Conservation (phyloP, 2,888 invertebrate genomes). For the Tanytarsus gracilentus region DNA sequence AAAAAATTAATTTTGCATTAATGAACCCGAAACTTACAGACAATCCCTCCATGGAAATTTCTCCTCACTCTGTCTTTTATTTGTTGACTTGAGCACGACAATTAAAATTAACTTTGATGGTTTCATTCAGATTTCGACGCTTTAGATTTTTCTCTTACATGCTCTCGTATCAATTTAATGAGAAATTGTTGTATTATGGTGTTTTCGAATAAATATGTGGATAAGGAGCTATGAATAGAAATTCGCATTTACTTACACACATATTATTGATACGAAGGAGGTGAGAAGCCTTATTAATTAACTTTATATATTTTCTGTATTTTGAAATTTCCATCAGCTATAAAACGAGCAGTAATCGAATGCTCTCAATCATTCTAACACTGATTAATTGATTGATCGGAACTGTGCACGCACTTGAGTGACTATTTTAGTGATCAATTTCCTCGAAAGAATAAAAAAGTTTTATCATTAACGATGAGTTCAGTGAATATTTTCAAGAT, state of each 20-base stretch:
- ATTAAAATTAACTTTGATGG: slow-evolving; percentile 14
- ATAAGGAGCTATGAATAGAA: too few species aligned
- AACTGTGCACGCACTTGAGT: background rate
- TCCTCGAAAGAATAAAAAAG: background rate
- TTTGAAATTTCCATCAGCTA: slow-evolving; percentile 1
- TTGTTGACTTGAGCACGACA: slow-evolving; percentile 9
- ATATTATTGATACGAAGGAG: too few species aligned
- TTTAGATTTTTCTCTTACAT: background rate
- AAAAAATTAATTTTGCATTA: too few species aligned
- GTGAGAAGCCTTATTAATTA: slow-evolving; percentile 17
- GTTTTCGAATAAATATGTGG: too few species aligned
- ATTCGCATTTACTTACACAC: too few species aligned
- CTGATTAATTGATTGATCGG: slow-evolving; percentile 13
- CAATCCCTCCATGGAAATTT: background rate
- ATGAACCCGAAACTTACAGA: too few species aligned
- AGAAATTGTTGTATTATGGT: background rate
- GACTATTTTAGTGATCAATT: background rate
- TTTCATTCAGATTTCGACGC: background rate
- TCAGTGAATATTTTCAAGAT: slow-evolving; percentile 16
- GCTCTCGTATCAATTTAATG: background rate
- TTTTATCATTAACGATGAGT: slow-evolving; percentile 1
- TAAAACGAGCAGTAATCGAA: background rate
- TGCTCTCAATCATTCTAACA: background rate
- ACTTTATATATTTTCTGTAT: background rate
- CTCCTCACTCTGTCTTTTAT: background rate